Evolutionary conservation across 2,113 vertebrate genomes (phyloP).

Genomic region (Hypanus sabinus): DNA sequence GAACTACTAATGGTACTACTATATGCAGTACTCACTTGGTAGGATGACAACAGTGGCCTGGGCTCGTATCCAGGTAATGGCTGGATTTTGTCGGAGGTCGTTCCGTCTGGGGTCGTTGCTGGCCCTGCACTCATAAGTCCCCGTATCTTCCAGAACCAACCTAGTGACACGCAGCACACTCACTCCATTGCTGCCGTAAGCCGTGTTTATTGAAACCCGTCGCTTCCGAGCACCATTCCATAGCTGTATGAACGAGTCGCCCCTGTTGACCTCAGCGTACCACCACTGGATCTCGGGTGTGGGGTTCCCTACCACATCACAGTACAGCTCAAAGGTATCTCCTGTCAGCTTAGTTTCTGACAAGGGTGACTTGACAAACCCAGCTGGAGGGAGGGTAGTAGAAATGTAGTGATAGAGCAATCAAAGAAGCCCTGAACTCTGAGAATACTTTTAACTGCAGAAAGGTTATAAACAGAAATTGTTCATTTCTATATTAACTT

Average conservation of each 20-base stretch:
- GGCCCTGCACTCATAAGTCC: slow-evolving; percentile 97
- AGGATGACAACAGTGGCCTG: slow-evolving; percentile 98
- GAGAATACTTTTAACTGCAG: slow-evolving; percentile 31
- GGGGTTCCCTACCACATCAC: slow-evolving; percentile 93
- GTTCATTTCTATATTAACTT: slow-evolving; percentile 22
- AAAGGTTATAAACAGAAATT: slow-evolving; percentile 20
- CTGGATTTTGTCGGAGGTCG: slow-evolving; percentile 93
- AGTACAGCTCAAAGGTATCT: slow-evolving; percentile 99
- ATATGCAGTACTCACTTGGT: slow-evolving; percentile 90
- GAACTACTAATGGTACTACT: slow-evolving; percentile 74
- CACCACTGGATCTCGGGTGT: slow-evolving; percentile 99
- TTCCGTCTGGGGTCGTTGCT: slow-evolving; percentile 97
- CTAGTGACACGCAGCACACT: slow-evolving; percentile 90
- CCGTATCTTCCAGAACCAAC: slow-evolving; percentile 93
- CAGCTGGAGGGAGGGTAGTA: slow-evolving; percentile 79
- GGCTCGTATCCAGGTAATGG: slow-evolving; percentile 97
- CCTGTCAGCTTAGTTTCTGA: slow-evolving; percentile 98
- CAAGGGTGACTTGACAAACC: slow-evolving; percentile 99
- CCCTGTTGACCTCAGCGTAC: slow-evolving; percentile 95
- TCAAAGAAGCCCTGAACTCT: slow-evolving; percentile 39
- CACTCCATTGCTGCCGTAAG: slow-evolving; percentile 88
- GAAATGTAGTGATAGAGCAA: slow-evolving; percentile 64
- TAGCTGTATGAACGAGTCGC: slow-evolving; percentile 97
- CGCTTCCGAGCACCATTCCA: slow-evolving; percentile 92
- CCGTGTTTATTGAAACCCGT: slow-evolving; percentile 90